Percentiles rank a stretch among this genome's conserved stretches.
Conservation (phyloP, 2,113 vertebrate species). For the Dunckerocampus dactyliophorus region DNA sequence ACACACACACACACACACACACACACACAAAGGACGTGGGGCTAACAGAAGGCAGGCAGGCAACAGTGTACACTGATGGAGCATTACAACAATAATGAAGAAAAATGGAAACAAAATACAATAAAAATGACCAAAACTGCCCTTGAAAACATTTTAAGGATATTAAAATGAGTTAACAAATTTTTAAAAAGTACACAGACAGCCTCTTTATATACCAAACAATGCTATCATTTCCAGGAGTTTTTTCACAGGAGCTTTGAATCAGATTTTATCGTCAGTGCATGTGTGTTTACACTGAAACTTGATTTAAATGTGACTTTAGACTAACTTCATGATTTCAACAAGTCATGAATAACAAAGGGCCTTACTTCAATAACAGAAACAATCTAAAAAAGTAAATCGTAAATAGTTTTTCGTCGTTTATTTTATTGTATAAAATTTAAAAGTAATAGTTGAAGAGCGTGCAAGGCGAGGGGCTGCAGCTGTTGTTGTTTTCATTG, state of each 20-base stretch:
- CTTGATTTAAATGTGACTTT: not conserved
- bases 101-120: conserved; percentile 27
- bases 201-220: not conserved
- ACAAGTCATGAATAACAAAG: conserved; percentile 40
- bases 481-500: conserved; percentile 74
- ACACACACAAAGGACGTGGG: conserved; percentile 61
- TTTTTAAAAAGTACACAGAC: not conserved
- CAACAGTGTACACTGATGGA: conserved; percentile 55
- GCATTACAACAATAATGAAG: conserved; percentile 21
- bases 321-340: conserved; percentile 6
- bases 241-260: too few species aligned
- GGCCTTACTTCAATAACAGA: not conserved
- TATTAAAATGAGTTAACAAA: not conserved
- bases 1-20: not conserved
- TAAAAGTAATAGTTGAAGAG: conserved; percentile 25
- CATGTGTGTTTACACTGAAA: too few species aligned
- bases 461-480: conserved; percentile 41
- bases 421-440: too few species aligned
- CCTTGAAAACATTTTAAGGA: not conserved
- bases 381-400: too few species aligned
- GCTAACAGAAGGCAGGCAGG: conserved; percentile 48
- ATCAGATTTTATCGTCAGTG: too few species aligned
- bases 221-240: too few species aligned
- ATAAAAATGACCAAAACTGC: conserved; percentile 41
- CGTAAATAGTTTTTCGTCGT: too few species aligned